phyloP scores from a whole-genome alignment of 1,140 invertebrate genomes.

The Drosophila erecta region DNA sequence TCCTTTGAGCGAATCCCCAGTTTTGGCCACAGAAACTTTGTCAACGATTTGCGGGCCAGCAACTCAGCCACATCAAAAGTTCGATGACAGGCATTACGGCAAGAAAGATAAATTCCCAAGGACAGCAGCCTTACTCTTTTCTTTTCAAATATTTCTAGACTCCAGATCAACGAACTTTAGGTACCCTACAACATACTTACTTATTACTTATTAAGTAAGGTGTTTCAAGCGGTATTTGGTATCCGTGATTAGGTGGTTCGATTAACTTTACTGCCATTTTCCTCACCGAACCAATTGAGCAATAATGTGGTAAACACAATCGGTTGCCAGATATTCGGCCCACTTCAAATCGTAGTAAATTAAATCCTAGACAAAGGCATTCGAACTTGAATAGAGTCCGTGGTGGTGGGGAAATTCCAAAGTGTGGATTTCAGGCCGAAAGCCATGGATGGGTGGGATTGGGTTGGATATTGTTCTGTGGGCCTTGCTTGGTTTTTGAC shows the following conservation, averaged over 20 bases:
- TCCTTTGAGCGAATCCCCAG: background rate
- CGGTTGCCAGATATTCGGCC: background rate
- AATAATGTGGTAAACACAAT: too few relatives aligned
- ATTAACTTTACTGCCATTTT: too few relatives aligned
- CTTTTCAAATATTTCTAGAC: too few relatives aligned
- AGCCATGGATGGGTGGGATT: background rate
- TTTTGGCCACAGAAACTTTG: slow-evolving; percentile 36
- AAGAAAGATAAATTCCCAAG: too few relatives aligned
- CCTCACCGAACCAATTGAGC: too few relatives aligned
- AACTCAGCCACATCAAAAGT: slow-evolving; percentile 21
- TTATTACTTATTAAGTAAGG: too few relatives aligned
- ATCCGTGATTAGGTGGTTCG: too few relatives aligned
- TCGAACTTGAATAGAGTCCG: background rate
- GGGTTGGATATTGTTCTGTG: background rate
- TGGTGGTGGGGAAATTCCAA: slow-evolving; percentile 11
- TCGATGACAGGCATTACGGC: background rate
- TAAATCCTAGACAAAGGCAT: slow-evolving; percentile 21
- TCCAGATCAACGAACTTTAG: too few relatives aligned
- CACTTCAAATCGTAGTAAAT: slow-evolving; percentile 7
- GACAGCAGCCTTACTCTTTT: background rate
- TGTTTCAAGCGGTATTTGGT: too few relatives aligned
- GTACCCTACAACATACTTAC: too few relatives aligned
- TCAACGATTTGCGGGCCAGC: slow-evolving; percentile 26
- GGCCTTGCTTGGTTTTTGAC: slow-evolving; percentile 37
- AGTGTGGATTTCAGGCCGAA: slow-evolving; percentile 1